Evolutionary conservation across 2,113 vertebrate species (phyloP), one percentile per base, ranked within the genome.

Genomic region (Octodon degus): DNA sequence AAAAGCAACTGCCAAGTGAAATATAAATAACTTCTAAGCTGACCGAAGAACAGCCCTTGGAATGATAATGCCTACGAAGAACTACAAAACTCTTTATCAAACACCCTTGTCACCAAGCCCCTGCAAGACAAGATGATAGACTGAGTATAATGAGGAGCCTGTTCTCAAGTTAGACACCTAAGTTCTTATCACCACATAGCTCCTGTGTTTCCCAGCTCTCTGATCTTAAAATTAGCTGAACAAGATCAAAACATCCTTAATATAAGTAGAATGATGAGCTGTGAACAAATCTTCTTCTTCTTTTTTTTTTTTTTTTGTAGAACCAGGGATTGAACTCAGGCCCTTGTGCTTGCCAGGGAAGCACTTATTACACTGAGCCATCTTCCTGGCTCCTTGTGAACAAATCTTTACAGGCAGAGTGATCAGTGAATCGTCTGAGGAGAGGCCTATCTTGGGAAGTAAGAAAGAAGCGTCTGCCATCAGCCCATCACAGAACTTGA

Each of bases 191-290:
- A 72, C 11, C 13, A 85, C 22, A 0, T 40, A 32, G 32, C 27
- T 70, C 34, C 3, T 81, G 1, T 63, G 67, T 47, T 88, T 67
- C 5, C 22, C 40, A 65, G 37, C 76, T 50, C 27, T 43, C 77
- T 89, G 47, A 68, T 87, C 68, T 92, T 90, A 67, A 92, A 67
- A 89, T 89, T 72, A 93, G 87, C 7, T n/a, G 25, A 86, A 62
- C 43, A 86, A 74, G 68, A 87, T 79, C 65, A 96, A 86, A 94
- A 80, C 32, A 77, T 63, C 50, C 32, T 90, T 92, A 53, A 85
- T 50, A 30, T 25, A 87, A 88, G 43, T n/a, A 27, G 58, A 93
- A 43, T 72, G 67, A 88, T 63, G 24, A 1, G 83, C 70, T 89
- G 27, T 91, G 50, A 84, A 85, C 50, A 86, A 62, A 65, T 40